Conservation (phyloP, 2,113 vertebrate genomes). For the Prunella fulvescens region DNA sequence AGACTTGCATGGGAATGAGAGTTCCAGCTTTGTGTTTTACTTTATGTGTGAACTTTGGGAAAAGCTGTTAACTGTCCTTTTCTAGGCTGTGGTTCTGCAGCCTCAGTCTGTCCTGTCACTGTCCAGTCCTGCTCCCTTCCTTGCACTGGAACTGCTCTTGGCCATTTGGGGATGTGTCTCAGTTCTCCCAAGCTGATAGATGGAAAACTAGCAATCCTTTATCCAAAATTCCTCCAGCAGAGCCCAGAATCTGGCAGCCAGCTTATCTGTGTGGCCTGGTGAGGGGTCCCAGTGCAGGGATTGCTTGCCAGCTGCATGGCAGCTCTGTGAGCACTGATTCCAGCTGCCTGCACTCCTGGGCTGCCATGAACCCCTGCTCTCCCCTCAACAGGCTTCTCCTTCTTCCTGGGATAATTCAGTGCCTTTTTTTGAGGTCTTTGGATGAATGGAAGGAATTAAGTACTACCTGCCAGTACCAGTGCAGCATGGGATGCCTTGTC, state of each 20-base stretch:
- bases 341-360: neutral
- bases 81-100: neutral
- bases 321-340: neutral
- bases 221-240: neutral
- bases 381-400: neutral
- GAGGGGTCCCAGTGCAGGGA: neutral
- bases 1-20: neutral
- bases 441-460: neutral
- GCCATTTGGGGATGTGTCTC: neutral
- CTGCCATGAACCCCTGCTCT: neutral
- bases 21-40: neutral
- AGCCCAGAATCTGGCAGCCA: neutral
- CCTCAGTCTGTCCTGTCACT: neutral
- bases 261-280: neutral
- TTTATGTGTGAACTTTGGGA: neutral
- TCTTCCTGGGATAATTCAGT: neutral
- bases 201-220: neutral
- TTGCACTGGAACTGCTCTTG: accelerated
- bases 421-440: neutral
- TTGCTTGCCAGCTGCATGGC: neutral
- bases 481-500: neutral
- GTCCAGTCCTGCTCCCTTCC: neutral
- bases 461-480: neutral
- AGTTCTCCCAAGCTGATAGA: neutral
- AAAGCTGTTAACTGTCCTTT: neutral